Percentiles rank a stretch among this genome's conserved stretches.
phyloP scores from a whole-genome alignment of 1,140 invertebrate species.

The Pseudomyrmex pallidus region DNA sequence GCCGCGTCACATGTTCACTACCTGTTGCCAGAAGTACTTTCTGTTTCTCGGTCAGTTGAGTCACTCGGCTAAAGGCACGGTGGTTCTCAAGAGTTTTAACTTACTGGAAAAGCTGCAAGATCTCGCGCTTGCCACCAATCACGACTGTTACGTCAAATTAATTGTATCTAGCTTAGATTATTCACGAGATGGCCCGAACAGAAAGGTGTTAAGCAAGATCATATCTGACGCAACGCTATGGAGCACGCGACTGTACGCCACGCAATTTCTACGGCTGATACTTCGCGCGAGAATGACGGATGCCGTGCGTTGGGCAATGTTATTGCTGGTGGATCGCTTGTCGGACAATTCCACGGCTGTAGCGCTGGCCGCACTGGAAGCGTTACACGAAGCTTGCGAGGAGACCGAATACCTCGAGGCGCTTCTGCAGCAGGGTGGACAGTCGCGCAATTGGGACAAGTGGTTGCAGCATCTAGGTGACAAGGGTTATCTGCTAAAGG shows the following conservation, averaged over 20 bases:
- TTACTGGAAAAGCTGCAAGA: constrained; percentile 93
- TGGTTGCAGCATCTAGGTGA: constrained; percentile 92
- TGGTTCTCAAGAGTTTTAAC: constrained; percentile 90
- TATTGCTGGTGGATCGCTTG: constrained; percentile 92
- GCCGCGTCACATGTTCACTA: constrained; percentile 93
- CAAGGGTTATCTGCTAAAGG: constrained; percentile 92
- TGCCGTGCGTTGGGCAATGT: constrained; percentile 90
- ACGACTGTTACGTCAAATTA: constrained; percentile 96
- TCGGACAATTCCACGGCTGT: constrained; percentile 92
- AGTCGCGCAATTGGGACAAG: constrained; percentile 74
- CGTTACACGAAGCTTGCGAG: constrained; percentile 97
- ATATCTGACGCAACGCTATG: constrained; percentile 90
- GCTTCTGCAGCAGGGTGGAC: constrained; percentile 84
- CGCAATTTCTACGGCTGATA: constrained; percentile 94
- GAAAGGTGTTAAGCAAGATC: constrained; percentile 85
- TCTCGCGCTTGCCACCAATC: constrained; percentile 92
- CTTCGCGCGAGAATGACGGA: constrained; percentile 89
- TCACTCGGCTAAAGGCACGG: constrained; percentile 89
- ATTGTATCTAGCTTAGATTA: constrained; percentile 96
- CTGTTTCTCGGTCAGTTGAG: constrained; percentile 95
- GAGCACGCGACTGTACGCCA: constrained; percentile 94
- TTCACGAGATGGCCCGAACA: constrained; percentile 86
- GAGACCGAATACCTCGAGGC: constrained; percentile 93
- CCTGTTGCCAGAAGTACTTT: constrained; percentile 97
- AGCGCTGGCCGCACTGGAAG: constrained; percentile 91